These are phyloP conservation scores for Papilio xuthus DNA, from an alignment of 1,140 invertebrate genomes.

Conservation along the genomic window DNA sequence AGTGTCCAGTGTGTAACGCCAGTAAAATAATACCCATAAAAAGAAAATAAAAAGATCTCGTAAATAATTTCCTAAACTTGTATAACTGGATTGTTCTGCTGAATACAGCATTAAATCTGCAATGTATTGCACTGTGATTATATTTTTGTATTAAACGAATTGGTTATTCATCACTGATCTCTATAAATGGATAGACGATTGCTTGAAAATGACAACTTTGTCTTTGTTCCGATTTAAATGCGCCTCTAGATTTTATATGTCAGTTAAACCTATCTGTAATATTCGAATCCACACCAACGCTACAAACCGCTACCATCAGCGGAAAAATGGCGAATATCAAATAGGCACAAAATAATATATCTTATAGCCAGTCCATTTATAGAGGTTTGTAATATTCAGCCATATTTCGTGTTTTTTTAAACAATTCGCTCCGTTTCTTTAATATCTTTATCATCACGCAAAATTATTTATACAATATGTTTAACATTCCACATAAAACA, in stretches of 20 bases:
- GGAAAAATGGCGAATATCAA: too few species aligned
- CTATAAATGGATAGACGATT: too few species aligned
- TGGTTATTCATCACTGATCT: conserved; percentile 17
- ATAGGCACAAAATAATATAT: too few species aligned
- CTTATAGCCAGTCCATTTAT: too few species aligned
- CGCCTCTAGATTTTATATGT: too few species aligned
- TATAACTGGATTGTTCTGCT: conserved; percentile 25
- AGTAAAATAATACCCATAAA: conserved; percentile 6
- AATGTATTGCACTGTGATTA: conserved; percentile 15
- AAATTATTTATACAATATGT: conserved; percentile 41
- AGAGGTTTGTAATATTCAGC: too few species aligned
- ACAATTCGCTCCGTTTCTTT: not conserved
- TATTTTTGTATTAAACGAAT: conserved; percentile 16
- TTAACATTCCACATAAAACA: conserved; percentile 68
- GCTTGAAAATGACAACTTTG: too few species aligned
- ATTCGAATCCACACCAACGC: too few species aligned
- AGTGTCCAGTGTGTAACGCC: conserved; percentile 47
- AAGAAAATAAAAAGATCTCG: conserved; percentile 25
- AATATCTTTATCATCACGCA: conserved; percentile 26
- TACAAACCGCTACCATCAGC: too few species aligned
- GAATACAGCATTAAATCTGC: conserved; percentile 16
- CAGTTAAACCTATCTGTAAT: too few species aligned
- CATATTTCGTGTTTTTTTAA: not conserved
- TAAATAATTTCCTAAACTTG: not conserved
- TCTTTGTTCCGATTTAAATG: too few species aligned